These are phyloP conservation scores for Euplagia quadripunctaria DNA, from an alignment of 2,888 invertebrate species.

Conservation along the genomic window DNA sequence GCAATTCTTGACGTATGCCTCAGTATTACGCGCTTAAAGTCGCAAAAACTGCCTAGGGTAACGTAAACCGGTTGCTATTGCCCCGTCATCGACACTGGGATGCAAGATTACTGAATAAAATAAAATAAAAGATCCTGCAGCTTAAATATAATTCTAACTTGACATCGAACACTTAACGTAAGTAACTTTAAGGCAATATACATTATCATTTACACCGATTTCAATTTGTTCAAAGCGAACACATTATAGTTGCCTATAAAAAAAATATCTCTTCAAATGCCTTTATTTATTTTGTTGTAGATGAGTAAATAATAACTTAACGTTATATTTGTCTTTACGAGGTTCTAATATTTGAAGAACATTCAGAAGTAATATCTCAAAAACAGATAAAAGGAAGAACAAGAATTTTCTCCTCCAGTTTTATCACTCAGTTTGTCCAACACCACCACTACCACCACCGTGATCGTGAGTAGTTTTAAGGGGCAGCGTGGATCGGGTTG, in stretches of 20 bases:
- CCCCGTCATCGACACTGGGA: slow-evolving; percentile 18
- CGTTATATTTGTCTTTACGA: neutral
- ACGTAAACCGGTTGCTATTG: slow-evolving; percentile 52
- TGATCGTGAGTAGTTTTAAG: no score
- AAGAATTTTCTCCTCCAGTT: no score
- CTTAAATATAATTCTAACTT: neutral
- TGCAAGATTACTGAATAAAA: slow-evolving; percentile 3
- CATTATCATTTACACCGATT: no score
- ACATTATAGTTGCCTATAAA: neutral
- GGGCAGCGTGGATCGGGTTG: no score
- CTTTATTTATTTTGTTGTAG: neutral
- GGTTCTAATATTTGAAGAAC: neutral
- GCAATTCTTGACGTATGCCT: slow-evolving; percentile 12
- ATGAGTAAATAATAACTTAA: neutral
- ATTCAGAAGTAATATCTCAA: neutral
- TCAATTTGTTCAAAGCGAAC: no score
- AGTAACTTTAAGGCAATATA: neutral
- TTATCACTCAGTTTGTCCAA: no score
- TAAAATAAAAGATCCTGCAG: neutral
- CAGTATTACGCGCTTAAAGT: slow-evolving; percentile 30
- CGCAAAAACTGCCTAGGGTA: slow-evolving; percentile 49
- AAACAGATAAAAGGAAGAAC: no score
- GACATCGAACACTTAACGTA: neutral
- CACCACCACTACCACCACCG: no score
- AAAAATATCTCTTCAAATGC: neutral